These are phyloP conservation scores for Nephrocerus scutellatus DNA, from an alignment of 2,888 invertebrate species.

Conservation along the genomic window DNA sequence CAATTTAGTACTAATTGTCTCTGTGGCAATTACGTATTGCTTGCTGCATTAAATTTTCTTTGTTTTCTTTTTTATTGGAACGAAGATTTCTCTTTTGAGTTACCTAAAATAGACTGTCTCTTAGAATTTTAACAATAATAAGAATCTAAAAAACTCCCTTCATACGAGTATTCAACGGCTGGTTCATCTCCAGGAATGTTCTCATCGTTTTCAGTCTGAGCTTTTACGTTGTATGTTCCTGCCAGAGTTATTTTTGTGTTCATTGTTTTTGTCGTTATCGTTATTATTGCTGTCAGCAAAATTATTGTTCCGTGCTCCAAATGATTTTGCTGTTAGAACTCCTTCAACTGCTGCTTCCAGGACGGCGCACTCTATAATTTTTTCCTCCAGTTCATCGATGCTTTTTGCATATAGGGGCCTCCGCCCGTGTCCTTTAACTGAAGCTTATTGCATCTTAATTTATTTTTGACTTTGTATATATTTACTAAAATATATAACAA, in stretches of 20 bases:
- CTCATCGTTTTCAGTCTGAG: neutral
- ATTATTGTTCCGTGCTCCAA: neutral
- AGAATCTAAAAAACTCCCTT: too few species aligned
- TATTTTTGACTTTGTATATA: conserved; percentile 11
- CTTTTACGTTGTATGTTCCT: neutral
- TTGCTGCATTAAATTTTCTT: conserved; percentile 6
- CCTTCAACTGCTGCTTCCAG: conserved; percentile 8
- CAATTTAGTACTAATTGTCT: conserved; percentile 3
- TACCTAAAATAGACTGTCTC: conserved; percentile 2
- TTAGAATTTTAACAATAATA: too few species aligned
- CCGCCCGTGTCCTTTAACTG: conserved; percentile 7
- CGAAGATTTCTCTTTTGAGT: conserved; percentile 2
- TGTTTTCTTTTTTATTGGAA: conserved; percentile 1
- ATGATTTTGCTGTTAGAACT: conserved; percentile 3
- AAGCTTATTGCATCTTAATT: conserved; percentile 6
- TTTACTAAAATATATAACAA: too few species aligned
- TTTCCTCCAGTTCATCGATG: conserved; percentile 4
- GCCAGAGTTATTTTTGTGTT: conserved; percentile 1
- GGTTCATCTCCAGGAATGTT: neutral
- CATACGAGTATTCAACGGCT: too few species aligned
- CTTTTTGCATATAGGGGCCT: conserved; percentile 5
- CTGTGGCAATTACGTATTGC: conserved; percentile 5
- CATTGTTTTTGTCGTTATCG: neutral
- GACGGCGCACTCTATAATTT: conserved; percentile 4
- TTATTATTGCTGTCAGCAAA: neutral